These are phyloP conservation scores for Musca domestica DNA, from an alignment of 1,140 invertebrate species.

Conservation along the genomic window DNA sequence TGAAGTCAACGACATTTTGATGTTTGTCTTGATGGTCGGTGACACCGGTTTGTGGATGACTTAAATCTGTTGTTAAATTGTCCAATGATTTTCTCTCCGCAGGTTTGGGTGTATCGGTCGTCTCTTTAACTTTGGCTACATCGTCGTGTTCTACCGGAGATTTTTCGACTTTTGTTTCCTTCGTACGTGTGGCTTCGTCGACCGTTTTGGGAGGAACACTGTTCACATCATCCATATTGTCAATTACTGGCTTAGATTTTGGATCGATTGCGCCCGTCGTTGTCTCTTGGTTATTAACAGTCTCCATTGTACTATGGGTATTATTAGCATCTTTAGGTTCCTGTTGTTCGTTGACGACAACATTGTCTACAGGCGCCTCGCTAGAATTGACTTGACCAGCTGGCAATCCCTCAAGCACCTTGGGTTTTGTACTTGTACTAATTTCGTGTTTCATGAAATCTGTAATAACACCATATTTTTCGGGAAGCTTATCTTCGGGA, in stretches of 20 bases:
- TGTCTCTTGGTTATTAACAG: too few species aligned
- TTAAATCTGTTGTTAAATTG: too few species aligned
- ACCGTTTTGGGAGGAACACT: not conserved
- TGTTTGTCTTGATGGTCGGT: not conserved
- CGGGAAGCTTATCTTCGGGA: not conserved
- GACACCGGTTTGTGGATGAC: not conserved
- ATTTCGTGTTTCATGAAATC: conserved; percentile 4
- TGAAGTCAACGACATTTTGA: conserved; percentile 32
- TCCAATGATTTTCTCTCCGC: not conserved
- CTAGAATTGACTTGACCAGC: not conserved
- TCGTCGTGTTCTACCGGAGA: not conserved
- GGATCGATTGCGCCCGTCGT: too few species aligned
- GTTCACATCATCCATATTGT: not conserved
- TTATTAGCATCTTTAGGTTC: not conserved
- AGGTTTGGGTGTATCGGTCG: not conserved
- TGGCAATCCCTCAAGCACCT: not conserved
- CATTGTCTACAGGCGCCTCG: too few species aligned
- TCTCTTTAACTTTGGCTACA: not conserved
- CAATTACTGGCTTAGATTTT: not conserved
- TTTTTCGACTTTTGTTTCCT: not conserved
- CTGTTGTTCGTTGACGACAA: not conserved
- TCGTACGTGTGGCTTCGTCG: not conserved
- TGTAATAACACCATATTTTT: not conserved
- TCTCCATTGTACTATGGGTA: too few species aligned
- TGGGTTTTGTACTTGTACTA: not conserved